Evolutionary conservation across 1,140 invertebrate genomes (phyloP), one percentile per base, ranked within the genome.

Genomic region (Oscheius sp.): DNA sequence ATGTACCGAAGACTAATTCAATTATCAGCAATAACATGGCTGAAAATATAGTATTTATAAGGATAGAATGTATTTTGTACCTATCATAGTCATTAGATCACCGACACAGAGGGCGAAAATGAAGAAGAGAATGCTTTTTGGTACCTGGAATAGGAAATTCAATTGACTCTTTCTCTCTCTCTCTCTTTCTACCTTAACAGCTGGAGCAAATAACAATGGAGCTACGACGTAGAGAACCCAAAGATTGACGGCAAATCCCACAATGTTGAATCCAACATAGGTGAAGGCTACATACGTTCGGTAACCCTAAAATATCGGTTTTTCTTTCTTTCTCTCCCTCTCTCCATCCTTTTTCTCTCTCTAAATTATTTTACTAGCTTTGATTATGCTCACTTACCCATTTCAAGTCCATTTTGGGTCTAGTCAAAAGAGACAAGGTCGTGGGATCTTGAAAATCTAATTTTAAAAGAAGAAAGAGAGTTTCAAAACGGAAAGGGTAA

Each of bases 151-250:
- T 45, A 45, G 18, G 0, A 45, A 23, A 18, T 45, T n/a, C n/a
- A 0, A 45, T 45, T 18, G 42, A 45, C 18, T 45, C 15, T 15
- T 45, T 0, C 0, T 45, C 15, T 45, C 23, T n/a, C n/a, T 45
- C 15, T 18, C 18, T 45, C 23, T 45, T 0, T 15, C 23, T 45
- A 68, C 66, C 64, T 74, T 74, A 23, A 73, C 62, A n/a, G 64
- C 35, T 15, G 72, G 72, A 23, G 72, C 72, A 29, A 74, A 68
- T 0, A 74, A 23, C 2, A 74, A 26, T 2, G 82, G 80, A 0
- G 66, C 78, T 45, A 82, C 78, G 38, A 82, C 82, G 66, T 81
- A 83, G 1, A 84, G 72, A 18, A 84, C 81, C 78, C 80, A 82
- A 3, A 52, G 52, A 58, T 82, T 82, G 36, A 84, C 79, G 23